Evolutionary conservation across 2,113 vertebrate species (phyloP).

Genomic region (Chrysemys picta): DNA sequence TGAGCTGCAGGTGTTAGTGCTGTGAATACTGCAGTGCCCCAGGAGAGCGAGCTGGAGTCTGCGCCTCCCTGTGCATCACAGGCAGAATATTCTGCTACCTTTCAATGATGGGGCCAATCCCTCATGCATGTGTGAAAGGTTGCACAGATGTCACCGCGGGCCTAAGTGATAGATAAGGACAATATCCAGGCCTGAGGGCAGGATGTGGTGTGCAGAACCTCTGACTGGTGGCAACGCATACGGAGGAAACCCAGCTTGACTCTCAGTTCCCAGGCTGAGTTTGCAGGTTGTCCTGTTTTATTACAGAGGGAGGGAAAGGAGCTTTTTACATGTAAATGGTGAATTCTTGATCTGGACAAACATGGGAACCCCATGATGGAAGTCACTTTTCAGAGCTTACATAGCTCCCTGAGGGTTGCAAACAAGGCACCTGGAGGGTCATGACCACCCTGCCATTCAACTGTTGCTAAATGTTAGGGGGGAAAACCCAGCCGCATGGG

Average conservation of each 20-base stretch:
- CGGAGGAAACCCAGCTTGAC: background rate
- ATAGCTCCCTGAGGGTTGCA: background rate
- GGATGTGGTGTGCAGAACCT: background rate
- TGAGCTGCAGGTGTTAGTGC: background rate
- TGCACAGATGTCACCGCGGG: accelerated
- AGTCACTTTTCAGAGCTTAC: background rate
- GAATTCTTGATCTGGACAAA: background rate
- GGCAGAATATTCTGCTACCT: background rate
- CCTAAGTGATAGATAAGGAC: background rate
- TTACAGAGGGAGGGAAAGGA: background rate
- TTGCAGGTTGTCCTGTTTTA: background rate
- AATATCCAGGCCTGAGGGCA: background rate
- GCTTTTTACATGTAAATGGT: background rate
- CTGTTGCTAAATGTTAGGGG: background rate
- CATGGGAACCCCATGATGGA: background rate
- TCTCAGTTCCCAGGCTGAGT: background rate
- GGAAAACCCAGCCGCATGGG: background rate
- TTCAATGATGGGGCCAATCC: accelerated
- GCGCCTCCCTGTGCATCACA: accelerated
- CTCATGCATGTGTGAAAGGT: accelerated
- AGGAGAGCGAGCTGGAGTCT: background rate
- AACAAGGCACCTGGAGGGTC: background rate
- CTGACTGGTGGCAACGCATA: background rate
- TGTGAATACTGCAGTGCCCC: background rate
- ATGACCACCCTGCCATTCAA: background rate